These are phyloP conservation scores for Spermophilus dauricus DNA, from an alignment of 2,113 vertebrate genomes.

Conservation along the genomic window DNA sequence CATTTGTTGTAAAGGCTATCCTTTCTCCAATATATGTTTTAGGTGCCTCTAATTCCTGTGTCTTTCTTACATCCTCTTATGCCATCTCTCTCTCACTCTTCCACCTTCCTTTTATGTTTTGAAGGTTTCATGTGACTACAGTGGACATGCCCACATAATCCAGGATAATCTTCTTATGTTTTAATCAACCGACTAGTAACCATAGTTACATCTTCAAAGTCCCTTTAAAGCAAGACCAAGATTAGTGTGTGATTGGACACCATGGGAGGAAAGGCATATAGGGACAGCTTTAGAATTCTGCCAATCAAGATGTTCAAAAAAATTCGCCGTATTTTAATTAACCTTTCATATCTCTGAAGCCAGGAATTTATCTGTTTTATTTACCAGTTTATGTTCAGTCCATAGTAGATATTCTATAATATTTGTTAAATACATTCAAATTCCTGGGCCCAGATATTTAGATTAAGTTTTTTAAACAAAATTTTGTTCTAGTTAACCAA, in stretches of 20 bases:
- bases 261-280: not conserved
- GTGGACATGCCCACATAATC: not conserved
- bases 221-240: not conserved
- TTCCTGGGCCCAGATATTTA: not conserved
- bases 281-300: not conserved
- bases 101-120: not conserved
- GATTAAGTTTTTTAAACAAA: not conserved
- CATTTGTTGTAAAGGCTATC: no score
- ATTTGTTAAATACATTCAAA: not conserved
- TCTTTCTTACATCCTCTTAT: not conserved
- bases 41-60: no score
- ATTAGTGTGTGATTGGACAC: not conserved
- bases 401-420: not conserved
- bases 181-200: not conserved
- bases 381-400: not conserved
- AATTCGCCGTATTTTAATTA: not conserved
- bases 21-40: no score
- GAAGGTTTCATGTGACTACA: not conserved
- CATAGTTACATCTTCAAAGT: not conserved
- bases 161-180: not conserved
- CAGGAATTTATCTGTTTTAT: not conserved
- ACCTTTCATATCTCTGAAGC: not conserved
- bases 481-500: not conserved
- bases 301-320: not conserved
- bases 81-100: not conserved